Conservation (phyloP, 2,888 invertebrate species). For the Tinea semifulvella region DNA sequence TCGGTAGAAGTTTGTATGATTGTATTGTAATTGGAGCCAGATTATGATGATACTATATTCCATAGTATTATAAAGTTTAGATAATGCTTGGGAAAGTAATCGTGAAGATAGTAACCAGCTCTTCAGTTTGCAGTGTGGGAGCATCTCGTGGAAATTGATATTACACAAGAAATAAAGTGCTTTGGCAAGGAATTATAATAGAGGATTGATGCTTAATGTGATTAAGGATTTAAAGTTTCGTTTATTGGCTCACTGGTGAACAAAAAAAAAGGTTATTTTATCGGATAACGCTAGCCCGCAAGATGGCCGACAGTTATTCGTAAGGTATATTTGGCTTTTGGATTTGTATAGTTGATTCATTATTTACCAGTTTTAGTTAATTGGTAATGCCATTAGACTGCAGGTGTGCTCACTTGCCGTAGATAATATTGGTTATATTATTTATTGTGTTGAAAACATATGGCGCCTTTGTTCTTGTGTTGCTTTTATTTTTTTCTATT, state of each 20-base stretch:
- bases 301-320: slow-evolving; percentile 66
- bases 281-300: slow-evolving; percentile 65
- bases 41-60: neutral
- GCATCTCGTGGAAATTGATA: slow-evolving; percentile 5
- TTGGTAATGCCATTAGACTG: slow-evolving; percentile 17
- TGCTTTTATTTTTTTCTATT: neutral
- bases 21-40: neutral
- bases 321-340: slow-evolving; percentile 52
- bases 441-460: neutral
- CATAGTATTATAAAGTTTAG: too few species aligned
- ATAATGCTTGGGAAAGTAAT: too few species aligned
- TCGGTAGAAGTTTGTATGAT: neutral
- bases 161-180: slow-evolving; percentile 10
- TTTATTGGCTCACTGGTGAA: slow-evolving; percentile 37
- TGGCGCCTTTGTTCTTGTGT: slow-evolving; percentile 4
- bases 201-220: slow-evolving; percentile 9
- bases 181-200: slow-evolving; percentile 12
- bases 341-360: slow-evolving; percentile 22
- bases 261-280: slow-evolving; percentile 40
- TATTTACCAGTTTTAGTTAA: slow-evolving; percentile 15
- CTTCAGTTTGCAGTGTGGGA: slow-evolving; percentile 11
- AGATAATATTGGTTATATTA: slow-evolving; percentile 20
- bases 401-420: slow-evolving; percentile 23
- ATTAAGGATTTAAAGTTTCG: slow-evolving; percentile 32
- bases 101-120: neutral